phyloP scores from a whole-genome alignment of 1,140 invertebrate species.

The Euglossa dilemma region DNA sequence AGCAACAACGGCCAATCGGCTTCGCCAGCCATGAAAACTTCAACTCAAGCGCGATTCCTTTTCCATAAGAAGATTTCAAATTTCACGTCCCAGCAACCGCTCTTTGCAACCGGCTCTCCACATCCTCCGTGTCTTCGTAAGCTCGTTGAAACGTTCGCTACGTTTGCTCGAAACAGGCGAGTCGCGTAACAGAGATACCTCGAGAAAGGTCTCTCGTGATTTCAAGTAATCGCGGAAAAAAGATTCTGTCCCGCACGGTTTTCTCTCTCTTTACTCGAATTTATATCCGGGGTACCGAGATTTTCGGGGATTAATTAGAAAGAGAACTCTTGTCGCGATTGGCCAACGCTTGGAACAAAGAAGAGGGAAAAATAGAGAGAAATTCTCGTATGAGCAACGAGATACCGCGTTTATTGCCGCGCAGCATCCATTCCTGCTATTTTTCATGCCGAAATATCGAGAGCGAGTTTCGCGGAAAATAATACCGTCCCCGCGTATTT shows the following conservation, averaged over 20 bases:
- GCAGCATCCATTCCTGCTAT: background rate
- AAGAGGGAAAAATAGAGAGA: background rate
- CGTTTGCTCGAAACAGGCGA: too few species aligned
- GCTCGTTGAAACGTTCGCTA: too few species aligned
- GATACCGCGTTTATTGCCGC: conserved; percentile 15
- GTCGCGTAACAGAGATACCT: too few species aligned
- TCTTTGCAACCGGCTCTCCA: background rate
- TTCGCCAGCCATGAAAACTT: conserved; percentile 6
- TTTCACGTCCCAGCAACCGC: background rate
- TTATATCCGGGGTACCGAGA: too few species aligned
- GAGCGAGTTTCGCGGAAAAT: background rate
- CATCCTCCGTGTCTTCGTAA: background rate
- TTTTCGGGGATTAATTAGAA: too few species aligned
- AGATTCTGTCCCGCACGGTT: too few species aligned
- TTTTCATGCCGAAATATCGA: conserved; percentile 12
- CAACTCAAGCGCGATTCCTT: background rate
- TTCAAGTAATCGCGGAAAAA: too few species aligned
- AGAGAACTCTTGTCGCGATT: too few species aligned
- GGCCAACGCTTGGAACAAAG: background rate
- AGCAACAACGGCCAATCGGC: background rate
- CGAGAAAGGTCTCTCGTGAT: too few species aligned
- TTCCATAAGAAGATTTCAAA: background rate
- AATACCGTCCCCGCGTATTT: background rate
- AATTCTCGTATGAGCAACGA: conserved; percentile 1
- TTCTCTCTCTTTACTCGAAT: too few species aligned